phyloP scores from a whole-genome alignment of 2,888 invertebrate species.

The Oscheius sp. region DNA sequence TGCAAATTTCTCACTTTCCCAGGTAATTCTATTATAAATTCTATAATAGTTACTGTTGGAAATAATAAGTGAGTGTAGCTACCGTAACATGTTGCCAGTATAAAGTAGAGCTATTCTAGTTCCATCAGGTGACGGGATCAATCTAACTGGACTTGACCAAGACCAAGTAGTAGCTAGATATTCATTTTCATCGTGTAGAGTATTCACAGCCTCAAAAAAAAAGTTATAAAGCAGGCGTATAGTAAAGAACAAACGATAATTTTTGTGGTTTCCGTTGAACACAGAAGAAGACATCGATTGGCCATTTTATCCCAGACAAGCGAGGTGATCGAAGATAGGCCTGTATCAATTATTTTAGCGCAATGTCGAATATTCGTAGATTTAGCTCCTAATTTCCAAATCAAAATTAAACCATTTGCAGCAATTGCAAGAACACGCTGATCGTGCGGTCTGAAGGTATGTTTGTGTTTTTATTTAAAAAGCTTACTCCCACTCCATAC shows the following conservation, averaged over 20 bases:
- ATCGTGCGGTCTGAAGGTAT: constrained; percentile 16
- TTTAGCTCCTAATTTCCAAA: constrained; percentile 18
- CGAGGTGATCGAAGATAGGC: background rate
- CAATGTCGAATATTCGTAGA: background rate
- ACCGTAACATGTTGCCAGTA: background rate
- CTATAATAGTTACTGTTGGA: background rate
- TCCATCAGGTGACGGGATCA: constrained; percentile 18
- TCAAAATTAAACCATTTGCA: constrained; percentile 7
- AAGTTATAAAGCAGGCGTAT: no score
- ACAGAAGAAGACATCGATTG: background rate
- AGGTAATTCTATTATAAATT: constrained; percentile 13
- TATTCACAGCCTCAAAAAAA: constrained; percentile 1
- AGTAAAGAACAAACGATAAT: constrained; percentile 3
- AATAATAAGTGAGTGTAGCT: no score
- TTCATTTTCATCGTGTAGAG: constrained; percentile 12
- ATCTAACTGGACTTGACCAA: background rate
- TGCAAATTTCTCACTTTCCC: constrained; percentile 16
- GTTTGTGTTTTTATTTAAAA: background rate
- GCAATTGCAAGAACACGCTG: constrained; percentile 23
- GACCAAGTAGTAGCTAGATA: constrained; percentile 1
- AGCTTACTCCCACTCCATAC: constrained; percentile 29
- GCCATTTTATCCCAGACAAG: constrained; percentile 22
- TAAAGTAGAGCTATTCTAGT: constrained; percentile 15
- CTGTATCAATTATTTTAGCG: background rate
- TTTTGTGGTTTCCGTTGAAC: constrained; percentile 17